A percentile compares a stretch with the other conserved stretches of the same genome.
Evolutionary conservation across 2,888 invertebrate species (phyloP).

Genomic region (Metallyticus violacea): DNA sequence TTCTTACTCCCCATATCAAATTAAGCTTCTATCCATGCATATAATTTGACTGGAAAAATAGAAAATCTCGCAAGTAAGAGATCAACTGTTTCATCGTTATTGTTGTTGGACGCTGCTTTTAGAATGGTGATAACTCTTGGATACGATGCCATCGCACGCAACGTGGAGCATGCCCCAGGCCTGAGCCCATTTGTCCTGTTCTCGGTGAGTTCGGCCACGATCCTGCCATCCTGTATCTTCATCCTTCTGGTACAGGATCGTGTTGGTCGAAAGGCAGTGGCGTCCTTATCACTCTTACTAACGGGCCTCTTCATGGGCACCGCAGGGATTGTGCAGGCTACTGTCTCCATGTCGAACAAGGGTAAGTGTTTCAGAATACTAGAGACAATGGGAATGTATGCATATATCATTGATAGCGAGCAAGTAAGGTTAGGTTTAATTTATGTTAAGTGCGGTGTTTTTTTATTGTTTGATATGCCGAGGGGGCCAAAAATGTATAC

Average conservation of each 20-base stretch:
- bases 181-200: conserved; percentile 57
- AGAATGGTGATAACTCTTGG: conserved; percentile 60
- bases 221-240: conserved; percentile 56
- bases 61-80: no score
- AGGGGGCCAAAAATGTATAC: no score
- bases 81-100: no score
- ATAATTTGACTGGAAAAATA: no score
- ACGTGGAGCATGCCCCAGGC: conserved; percentile 53
- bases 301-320: conserved; percentile 52
- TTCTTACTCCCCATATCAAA: no score
- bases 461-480: no score
- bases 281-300: conserved; percentile 51
- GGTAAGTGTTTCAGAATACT: conserved; percentile 28
- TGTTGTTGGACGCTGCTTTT: no score
- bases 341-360: conserved; percentile 32
- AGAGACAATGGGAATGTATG: no score
- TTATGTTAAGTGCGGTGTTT: no score
- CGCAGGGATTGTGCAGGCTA: conserved; percentile 49
- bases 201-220: conserved; percentile 53
- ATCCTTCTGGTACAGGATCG: conserved; percentile 47
- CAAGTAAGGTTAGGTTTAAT: no score
- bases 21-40: no score
- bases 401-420: no score
- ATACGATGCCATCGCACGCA: conserved; percentile 58
- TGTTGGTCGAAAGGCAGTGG: conserved; percentile 54